Base-by-base conservation (phyloP, 2,797 vertebrate genomes). In the Phrynocephalus vlangalii region DNA sequence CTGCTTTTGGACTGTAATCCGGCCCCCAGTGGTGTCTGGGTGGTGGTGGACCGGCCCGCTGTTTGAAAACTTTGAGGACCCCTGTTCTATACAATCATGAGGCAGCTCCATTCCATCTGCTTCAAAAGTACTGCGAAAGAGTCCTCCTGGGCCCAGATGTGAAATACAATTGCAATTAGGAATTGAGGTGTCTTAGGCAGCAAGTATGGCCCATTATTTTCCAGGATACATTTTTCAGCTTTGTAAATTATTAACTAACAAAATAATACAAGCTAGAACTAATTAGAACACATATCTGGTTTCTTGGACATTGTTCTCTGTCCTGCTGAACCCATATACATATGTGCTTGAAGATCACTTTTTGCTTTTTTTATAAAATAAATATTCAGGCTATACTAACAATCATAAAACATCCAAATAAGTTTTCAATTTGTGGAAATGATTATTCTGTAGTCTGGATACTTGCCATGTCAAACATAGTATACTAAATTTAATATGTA, bases 401-500 rank as follows among this genome's bases (percentile, higher is more conserved):
- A 44, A 56, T 13, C 9, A 63, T 0, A 7, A 20, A 5, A 13
- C 1, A 38, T 16, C 11, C 5, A 60, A 20, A 33, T 24, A 68
- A 83, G n/a, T 76, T 71, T 56, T 50, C 44, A 2, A 4, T 72
- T 0, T 20, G 66, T 33, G 78, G 18, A 82, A 75, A 66, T 76
- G 67, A 67, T 38, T 71, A 5, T 0, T 30, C 28, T 26, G n/a
- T 77, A 50, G 13, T 87, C 71, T 60, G 18, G 83, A 38, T 0
- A 1, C 2, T 0, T 8, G 20, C 71, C 60, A 89, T 88, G 90
- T 91, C 91, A 81, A 70, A 93, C 87, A 87, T 70, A 70, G 77
- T 85, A 86, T 93, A 86, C 92, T 95, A 94, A 92, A 91, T 91
- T 91, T 92, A 93, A 92, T 91, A 71, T 0, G 82, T 73, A 93